A percentile compares a stretch with the other conserved stretches of the same genome.
Evolutionary conservation across 2,888 invertebrate species (phyloP).

Genomic region (Platycheirus rosarum): DNA sequence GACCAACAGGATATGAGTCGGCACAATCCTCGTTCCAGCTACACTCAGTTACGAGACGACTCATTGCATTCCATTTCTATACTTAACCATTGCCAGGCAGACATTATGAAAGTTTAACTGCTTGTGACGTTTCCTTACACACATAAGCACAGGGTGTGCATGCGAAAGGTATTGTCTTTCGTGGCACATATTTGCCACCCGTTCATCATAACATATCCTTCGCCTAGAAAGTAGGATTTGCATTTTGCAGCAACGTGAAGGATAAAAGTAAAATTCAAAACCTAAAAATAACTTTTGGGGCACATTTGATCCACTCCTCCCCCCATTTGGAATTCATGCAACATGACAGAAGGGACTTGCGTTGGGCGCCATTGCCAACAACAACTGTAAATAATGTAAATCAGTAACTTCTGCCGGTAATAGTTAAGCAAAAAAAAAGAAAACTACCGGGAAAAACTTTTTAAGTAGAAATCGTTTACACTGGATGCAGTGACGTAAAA

Average conservation of each 20-base stretch:
- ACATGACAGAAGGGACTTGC: constrained; percentile 1
- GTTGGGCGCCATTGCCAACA: constrained; percentile 27
- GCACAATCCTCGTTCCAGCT: no score
- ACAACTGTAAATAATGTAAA: constrained; percentile 46
- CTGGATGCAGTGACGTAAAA: constrained; percentile 14
- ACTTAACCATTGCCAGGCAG: constrained; percentile 1
- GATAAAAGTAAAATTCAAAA: constrained; percentile 18
- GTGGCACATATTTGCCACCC: constrained; percentile 22
- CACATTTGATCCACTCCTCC: no score
- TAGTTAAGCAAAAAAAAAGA: constrained; percentile 19
- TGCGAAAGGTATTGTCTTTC: constrained; percentile 58
- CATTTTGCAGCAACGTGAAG: constrained; percentile 42
- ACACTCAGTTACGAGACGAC: not conserved
- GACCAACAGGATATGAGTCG: no score
- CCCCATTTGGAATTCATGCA: constrained; percentile 28
- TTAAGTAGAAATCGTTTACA: constrained; percentile 20
- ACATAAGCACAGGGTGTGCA: not conserved
- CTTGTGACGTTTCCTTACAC: constrained; percentile 38
- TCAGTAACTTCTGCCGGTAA: constrained; percentile 31
- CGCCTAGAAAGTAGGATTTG: constrained; percentile 46
- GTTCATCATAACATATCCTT: constrained; percentile 53
- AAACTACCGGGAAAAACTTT: constrained; percentile 36
- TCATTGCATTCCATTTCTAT: not conserved
- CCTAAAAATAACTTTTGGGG: constrained; percentile 54
- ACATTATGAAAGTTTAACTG: constrained; percentile 59